Evolutionary conservation across 2,113 vertebrate genomes (phyloP), one percentile per base, ranked within the genome.

Genomic region (Ifrita kowaldi): DNA sequence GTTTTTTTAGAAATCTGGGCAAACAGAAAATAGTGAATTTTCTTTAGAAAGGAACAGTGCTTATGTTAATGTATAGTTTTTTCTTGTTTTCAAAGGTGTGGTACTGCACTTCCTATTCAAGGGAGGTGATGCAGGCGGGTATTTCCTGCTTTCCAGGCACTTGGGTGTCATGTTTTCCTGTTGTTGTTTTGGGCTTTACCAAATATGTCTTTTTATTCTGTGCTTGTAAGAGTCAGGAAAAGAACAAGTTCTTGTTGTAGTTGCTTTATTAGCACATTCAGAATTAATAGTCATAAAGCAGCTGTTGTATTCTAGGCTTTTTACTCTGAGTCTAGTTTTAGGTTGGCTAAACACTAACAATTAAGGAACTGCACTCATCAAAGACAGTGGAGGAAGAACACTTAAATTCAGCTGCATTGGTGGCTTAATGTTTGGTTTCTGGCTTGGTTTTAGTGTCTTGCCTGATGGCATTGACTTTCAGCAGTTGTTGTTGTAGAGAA

Each of bases 81-180:
- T 41, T 75, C 13, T 86, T 81, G 81, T 71, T 94, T 93, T 77
- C 60, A 59, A 28, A 92, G 89, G 76, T 69, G 37, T 90, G 90
- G 55, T 53, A 35, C 46, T 80, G 28, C 52, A 21, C 24, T 87
- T 87, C 41, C 81, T 91, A 8, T 65, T 57, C 87, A 76, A 95
- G 81, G 91, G 69, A 79, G 53, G 65, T 1, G 7, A 12, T 71
- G 81, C 64, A 81, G 62, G 49, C 18, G 11, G 69, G 74, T 82
- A 64, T 59, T 95, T 95, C 74, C 93, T 93, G 89, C 91, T 90
- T 79, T 84, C 57, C 69, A 71, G 53, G 57, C 41, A 39, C 49
- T 86, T 76, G 67, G 16, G 52, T 87, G 32, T 91, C 42, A 8
- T 27, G 7, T 56, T 68, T 79, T 91, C 52, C 73, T 86, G 63